Base-by-base conservation (phyloP, 2,888 invertebrate species). In the Onchidella celtica region DNA sequence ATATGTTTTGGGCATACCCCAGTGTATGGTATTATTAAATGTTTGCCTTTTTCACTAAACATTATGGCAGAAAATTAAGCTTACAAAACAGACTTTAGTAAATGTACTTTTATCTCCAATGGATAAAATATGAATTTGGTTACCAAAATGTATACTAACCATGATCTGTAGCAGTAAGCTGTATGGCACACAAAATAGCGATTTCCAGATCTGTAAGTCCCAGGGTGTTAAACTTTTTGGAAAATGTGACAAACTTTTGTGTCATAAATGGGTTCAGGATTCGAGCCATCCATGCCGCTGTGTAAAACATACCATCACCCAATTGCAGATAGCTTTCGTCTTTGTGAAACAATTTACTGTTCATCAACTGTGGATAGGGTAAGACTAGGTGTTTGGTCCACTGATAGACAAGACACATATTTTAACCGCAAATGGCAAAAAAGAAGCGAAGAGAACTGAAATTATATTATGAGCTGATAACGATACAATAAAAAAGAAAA, bases 191-290 rank as follows among this genome's bases (percentile, higher is more conserved):
- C 24, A 92, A 74, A 14, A 90, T 80, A 24, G 86, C 87, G 6
- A 89, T 81, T 81, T 92, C 91, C 40, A 86, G 74, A 36, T 87
- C 86, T 9, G 86, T 87, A 78, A 92, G 85, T 0, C 86, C 66
- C 36, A 87, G 85, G 27, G 73, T 81, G 82, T 91, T 91, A 79
- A 91, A 88, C 66, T 87, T 84, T 21, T 87, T 86, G 4, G 89
- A 83, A 84, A 91, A 90, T 24, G 81, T 68, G 59, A 89, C 86
- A 63, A 92, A 86, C 21, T 83, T 83, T 9, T 86, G 81, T 2
- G 89, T 87, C 70, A 90, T 86, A 1, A 84, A 81, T 57, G 86
- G 79, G 34, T 89, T 89, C 6, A 92, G 84, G 63, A 91, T 88
- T 32, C 84, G 77, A 36, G 85, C 84, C 91, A 92, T 91, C 81